Conservation (phyloP, 1,140 invertebrate species). For the Penaeus japonicus region DNA sequence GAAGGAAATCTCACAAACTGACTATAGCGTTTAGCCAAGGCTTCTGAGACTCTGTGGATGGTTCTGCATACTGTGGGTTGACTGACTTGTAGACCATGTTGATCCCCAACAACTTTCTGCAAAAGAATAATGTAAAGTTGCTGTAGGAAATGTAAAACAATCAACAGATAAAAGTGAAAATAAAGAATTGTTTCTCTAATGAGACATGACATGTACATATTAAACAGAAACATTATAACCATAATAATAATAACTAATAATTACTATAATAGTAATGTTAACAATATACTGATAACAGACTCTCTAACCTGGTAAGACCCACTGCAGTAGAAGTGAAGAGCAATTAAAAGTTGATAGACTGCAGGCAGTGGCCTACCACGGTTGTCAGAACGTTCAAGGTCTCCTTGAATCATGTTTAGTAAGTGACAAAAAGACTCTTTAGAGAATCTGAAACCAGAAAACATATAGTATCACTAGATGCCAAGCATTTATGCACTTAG, state of each 20-base stretch:
- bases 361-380: constrained; percentile 45
- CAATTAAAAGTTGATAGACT: constrained; percentile 31
- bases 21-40: constrained; percentile 32
- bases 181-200: too few relatives aligned
- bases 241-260: too few relatives aligned
- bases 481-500: background rate
- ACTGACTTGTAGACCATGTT: constrained; percentile 40
- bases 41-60: constrained; percentile 45
- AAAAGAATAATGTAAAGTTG: background rate
- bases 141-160: too few relatives aligned
- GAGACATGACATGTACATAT: too few relatives aligned
- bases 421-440: constrained; percentile 31
- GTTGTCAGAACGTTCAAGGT: constrained; percentile 38
- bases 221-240: too few relatives aligned
- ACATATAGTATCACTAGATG: background rate
- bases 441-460: background rate
- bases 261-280: too few relatives aligned
- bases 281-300: background rate
- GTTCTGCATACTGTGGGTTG: constrained; percentile 44
- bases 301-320: constrained; percentile 29
- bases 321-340: constrained; percentile 38
- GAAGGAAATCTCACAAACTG: constrained; percentile 43
- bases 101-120: constrained; percentile 44
- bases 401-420: constrained; percentile 35
- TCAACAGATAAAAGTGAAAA: background rate